phyloP scores from a whole-genome alignment of 2,888 invertebrate genomes.

The Oxyteleia sp. region DNA sequence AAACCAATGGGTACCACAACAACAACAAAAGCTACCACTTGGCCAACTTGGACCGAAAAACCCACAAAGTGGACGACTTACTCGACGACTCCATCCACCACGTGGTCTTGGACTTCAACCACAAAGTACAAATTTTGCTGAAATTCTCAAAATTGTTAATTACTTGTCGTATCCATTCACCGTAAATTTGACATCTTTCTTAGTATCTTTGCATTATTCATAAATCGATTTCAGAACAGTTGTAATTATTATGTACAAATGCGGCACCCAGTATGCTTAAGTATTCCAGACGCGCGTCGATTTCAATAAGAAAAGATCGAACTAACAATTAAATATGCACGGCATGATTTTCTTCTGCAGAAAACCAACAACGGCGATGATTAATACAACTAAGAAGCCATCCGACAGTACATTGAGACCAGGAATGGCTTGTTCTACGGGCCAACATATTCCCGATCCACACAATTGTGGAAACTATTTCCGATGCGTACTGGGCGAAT shows the following conservation, averaged over 20 bases:
- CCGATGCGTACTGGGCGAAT: constrained; percentile 92
- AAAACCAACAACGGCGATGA: constrained; percentile 51
- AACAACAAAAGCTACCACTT: constrained; percentile 81
- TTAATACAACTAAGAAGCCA: constrained; percentile 85
- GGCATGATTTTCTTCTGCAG: constrained; percentile 33
- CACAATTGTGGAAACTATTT: constrained; percentile 93
- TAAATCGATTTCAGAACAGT: constrained; percentile 4
- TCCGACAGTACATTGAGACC: constrained; percentile 83
- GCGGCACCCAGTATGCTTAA: neutral
- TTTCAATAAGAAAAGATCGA: constrained; percentile 9
- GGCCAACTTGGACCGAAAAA: constrained; percentile 84
- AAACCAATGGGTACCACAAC: constrained; percentile 78
- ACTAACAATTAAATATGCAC: constrained; percentile 41
- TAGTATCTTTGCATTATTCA: constrained; percentile 19
- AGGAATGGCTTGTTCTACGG: constrained; percentile 86
- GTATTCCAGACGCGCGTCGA: constrained; percentile 24
- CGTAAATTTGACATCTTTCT: neutral
- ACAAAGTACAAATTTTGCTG: constrained; percentile 38
- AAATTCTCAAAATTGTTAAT: neutral
- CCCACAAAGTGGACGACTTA: constrained; percentile 74
- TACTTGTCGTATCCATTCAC: neutral
- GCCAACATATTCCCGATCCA: constrained; percentile 89
- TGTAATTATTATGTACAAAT: constrained; percentile 21
- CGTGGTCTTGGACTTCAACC: constrained; percentile 75
- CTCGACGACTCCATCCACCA: constrained; percentile 65